A percentile compares a stretch with the other conserved stretches of the same genome.
Conservation (phyloP, 2,888 invertebrate species). For the Scaptomyza tumidula region DNA sequence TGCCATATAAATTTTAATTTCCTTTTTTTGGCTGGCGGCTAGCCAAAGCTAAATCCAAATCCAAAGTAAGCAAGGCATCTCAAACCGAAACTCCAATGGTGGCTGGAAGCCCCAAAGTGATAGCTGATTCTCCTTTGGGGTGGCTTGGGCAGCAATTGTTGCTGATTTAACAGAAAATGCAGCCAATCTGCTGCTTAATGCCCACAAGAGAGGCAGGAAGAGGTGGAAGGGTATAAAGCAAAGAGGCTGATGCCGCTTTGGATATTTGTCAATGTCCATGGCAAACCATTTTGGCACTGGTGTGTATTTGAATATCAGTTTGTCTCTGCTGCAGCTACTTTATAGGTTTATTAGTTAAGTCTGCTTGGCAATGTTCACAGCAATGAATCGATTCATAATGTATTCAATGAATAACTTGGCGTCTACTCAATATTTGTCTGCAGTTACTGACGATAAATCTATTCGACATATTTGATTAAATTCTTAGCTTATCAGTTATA, state of each 20-base stretch:
- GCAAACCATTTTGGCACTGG: slow-evolving; percentile 53
- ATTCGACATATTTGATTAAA: neutral
- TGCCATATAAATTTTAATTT: slow-evolving; percentile 76
- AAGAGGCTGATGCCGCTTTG: slow-evolving; percentile 45
- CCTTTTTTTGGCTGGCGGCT: slow-evolving; percentile 63
- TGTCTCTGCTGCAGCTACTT: slow-evolving; percentile 16
- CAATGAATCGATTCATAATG: slow-evolving; percentile 50
- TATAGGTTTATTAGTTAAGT: slow-evolving; percentile 58
- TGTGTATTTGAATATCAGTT: slow-evolving; percentile 23
- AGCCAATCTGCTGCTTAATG: slow-evolving; percentile 58
- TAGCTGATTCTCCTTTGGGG: slow-evolving; percentile 52
- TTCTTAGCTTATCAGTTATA: no score
- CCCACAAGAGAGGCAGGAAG: neutral
- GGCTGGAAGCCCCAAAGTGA: slow-evolving; percentile 53
- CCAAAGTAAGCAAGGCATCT: slow-evolving; percentile 38
- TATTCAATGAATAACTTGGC: slow-evolving; percentile 34
- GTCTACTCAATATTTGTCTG: slow-evolving; percentile 38
- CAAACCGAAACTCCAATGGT: slow-evolving; percentile 27
- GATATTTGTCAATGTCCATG: slow-evolving; percentile 69
- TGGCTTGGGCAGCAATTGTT: slow-evolving; percentile 69
- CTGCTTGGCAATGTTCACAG: slow-evolving; percentile 42
- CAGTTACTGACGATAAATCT: slow-evolving; percentile 2
- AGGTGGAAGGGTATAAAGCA: neutral
- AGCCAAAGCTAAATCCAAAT: slow-evolving; percentile 23
- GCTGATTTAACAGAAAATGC: slow-evolving; percentile 76